Conservation (phyloP, 1,140 invertebrate species). For the Megalopta genalis region DNA sequence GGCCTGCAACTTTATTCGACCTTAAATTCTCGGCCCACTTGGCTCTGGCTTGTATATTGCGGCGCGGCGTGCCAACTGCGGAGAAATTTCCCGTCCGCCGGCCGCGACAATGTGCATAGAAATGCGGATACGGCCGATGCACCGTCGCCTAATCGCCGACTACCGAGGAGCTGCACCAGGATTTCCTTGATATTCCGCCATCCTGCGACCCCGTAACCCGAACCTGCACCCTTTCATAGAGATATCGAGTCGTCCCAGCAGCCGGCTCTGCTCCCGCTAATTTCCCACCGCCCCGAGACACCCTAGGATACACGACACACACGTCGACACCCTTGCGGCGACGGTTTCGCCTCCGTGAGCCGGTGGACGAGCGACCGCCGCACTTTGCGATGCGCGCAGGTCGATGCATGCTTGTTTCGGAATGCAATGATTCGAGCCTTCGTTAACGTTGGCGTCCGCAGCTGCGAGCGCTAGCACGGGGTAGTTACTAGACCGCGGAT, state of each 20-base stretch:
- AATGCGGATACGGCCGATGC: slow-evolving; percentile 37
- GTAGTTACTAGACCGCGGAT: no score
- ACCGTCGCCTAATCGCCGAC: slow-evolving; percentile 24
- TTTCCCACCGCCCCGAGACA: not conserved
- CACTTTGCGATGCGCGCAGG: no score
- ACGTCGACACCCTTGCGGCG: no score
- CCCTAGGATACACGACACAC: not conserved
- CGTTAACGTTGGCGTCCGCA: no score
- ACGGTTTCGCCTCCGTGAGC: not conserved
- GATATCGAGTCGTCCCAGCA: not conserved
- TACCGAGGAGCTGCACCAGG: not conserved
- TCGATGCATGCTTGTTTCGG: no score
- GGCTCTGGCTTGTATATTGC: slow-evolving; percentile 37
- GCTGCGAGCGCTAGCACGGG: no score
- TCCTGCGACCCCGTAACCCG: no score
- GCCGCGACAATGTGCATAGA: slow-evolving; percentile 42
- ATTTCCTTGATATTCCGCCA: slow-evolving; percentile 32
- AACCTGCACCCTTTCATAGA: no score
- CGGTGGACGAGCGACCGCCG: no score
- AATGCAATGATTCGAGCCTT: no score
- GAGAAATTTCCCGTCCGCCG: slow-evolving; percentile 12
- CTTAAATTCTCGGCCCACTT: slow-evolving; percentile 60
- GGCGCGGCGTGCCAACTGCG: slow-evolving; percentile 42
- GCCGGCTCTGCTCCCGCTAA: not conserved
- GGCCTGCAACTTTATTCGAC: slow-evolving; percentile 56